These are phyloP conservation scores for Hemicordylus capensis DNA, from an alignment of 2,113 vertebrate species.

Conservation along the genomic window DNA sequence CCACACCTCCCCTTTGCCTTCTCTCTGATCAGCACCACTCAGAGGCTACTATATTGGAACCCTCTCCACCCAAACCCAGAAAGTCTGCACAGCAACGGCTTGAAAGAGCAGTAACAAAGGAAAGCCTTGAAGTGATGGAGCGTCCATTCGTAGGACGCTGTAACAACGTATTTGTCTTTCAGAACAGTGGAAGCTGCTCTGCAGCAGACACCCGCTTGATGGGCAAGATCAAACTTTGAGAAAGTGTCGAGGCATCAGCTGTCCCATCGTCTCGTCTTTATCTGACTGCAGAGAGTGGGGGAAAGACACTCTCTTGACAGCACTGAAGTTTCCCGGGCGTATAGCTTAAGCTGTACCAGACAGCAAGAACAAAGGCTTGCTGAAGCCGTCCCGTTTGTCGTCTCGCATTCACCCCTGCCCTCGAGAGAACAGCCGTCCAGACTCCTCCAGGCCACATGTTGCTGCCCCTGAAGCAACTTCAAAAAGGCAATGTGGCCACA, in stretches of 20 bases:
- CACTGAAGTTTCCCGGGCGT: background rate
- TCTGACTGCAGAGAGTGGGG: background rate
- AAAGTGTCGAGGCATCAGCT: background rate
- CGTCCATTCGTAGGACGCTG: background rate
- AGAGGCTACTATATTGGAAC: background rate
- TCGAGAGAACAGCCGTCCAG: background rate
- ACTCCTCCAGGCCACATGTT: background rate
- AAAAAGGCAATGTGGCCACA: background rate
- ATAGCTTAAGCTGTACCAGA: background rate
- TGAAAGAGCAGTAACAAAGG: background rate
- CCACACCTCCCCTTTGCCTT: background rate
- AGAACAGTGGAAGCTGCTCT: background rate
- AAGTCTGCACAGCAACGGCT: background rate
- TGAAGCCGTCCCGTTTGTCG: background rate
- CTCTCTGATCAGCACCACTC: background rate
- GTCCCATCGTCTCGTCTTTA: background rate
- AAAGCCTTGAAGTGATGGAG: background rate
- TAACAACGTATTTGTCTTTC: background rate
- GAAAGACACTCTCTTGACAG: background rate
- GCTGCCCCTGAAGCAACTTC: background rate
- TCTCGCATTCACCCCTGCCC: background rate
- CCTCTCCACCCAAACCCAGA: background rate
- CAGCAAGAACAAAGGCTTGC: background rate
- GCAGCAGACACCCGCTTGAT: background rate
- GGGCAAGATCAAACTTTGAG: background rate